These are phyloP conservation scores for Cottoperca gobio DNA, from an alignment of 2,797 vertebrate species.

Conservation along the genomic window DNA sequence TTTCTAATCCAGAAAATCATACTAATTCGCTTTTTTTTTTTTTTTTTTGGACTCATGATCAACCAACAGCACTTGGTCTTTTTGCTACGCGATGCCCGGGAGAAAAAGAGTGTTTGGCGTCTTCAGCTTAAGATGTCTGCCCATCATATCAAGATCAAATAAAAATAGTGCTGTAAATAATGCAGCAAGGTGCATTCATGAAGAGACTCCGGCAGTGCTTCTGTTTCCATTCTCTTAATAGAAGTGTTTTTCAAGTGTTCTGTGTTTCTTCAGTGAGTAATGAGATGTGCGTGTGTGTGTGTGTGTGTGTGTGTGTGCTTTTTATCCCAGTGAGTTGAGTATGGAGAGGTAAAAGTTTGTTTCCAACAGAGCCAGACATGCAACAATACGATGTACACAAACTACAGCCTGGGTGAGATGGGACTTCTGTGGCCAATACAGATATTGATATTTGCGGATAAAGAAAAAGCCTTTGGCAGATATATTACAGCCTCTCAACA, in stretches of 20 bases:
- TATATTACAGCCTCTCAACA: neutral
- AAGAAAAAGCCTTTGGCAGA: neutral
- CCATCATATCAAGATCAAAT: slow-evolving; percentile 83
- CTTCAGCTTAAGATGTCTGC: slow-evolving; percentile 79
- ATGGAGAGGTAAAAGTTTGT: neutral
- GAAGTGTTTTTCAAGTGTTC: neutral
- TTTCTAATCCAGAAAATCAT: slow-evolving; percentile 84
- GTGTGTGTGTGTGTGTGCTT: neutral
- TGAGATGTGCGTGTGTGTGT: neutral
- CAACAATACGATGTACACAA: neutral
- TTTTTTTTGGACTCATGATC: slow-evolving; percentile 80
- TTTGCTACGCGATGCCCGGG: slow-evolving; percentile 70
- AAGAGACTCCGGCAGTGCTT: slow-evolving; percentile 43
- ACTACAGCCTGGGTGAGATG: neutral
- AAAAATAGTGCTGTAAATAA: slow-evolving; percentile 85
- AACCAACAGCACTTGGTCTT: slow-evolving; percentile 80
- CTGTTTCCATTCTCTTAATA: slow-evolving; percentile 9
- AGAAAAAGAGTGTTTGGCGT: slow-evolving; percentile 63
- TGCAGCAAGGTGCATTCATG: slow-evolving; percentile 82
- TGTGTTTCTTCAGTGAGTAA: neutral
- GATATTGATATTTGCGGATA: neutral
- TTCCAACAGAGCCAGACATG: neutral
- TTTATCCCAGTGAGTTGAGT: neutral
- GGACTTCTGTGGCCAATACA: neutral
- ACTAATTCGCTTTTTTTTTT: slow-evolving; percentile 77